Evolutionary conservation across 2,113 vertebrate species (phyloP), one percentile per base, ranked within the genome.

Genomic region (Dasyornis broadbenti): DNA sequence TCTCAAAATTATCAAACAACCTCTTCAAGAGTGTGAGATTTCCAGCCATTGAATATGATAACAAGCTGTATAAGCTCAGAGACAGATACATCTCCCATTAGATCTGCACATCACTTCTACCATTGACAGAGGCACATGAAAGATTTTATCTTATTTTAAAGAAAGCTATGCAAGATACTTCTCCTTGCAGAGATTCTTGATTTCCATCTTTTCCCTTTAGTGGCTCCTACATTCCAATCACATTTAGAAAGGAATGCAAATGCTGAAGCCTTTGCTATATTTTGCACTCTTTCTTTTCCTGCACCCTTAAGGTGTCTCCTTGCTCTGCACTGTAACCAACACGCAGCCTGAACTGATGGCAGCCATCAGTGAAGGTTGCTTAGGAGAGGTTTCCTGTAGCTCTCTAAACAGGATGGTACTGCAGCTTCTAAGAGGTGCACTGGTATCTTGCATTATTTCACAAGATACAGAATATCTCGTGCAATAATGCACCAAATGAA

Each of bases 391-490:
- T 64, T 44, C 65, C 75, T 71, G 56, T 76, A 92, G 68, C 50
- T 78, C 64, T 69, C 42, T 3, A 0, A 39, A 47, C 0, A 28
- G 26, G 31, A 64, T 3, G 19, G 52, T 9, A 18, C 7, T n/a
- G 30, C 35, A 75, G 30, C 81, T 70, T 31, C 39, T 16, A 21
- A 71, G 52, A 64, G 30, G 4, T 28, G 31, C 61, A 6, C 68
- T 6, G 33, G 6, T 9, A 31, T 10, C 40, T n/a, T 66, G 6
- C 20, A 42, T 33, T 52, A 82, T 53, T 59, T 28, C 69, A 75
- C 31, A 68, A 17, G 49, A 33, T 30, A 63, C 11, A 63, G 27
- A 4, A 11, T 9, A 23, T 12, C 65, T 49, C 50, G 9, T 40
- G 70, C 28, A 79, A 10, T n/a, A 87, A 82, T 7, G 28, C 30